Evolutionary conservation across 2,113 vertebrate genomes (phyloP), one percentile per base, ranked within the genome.

Genomic region (Cyphomyrus discorhynchus): DNA sequence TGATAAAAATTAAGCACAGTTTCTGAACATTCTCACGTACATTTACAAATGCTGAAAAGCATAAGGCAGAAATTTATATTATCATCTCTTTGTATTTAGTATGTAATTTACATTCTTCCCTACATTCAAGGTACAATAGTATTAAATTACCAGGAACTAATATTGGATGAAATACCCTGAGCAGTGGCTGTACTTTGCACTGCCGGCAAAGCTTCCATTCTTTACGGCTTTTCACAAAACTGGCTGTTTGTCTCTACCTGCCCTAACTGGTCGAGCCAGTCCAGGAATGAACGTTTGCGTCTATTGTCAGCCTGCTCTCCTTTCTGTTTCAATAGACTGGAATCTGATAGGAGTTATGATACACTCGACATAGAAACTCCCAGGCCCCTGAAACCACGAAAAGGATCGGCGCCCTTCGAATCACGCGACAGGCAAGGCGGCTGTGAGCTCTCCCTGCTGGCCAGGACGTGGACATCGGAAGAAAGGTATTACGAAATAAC

Each of bases 231-330:
- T 93, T 96, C 95, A 96, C 94, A 95, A 93, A 94, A 94, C 93
- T 95, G 95, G 94, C 95, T 95, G 94, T 95, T 96, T 96, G 96
- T 96, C 95, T 95, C 92, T 94, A 97, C 96, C 97, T 97, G 97
- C 97, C 96, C 97, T 93, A 95, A 98, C 97, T 97, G 97, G 97
- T 98, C 97, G 95, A 96, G 96, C 97, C 96, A 95, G 97, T 98
- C 97, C 96, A 95, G 96, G 97, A 97, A 97, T 96, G 97, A 98
- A 96, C 95, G 95, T 97, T 97, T 95, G 96, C 95, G 95, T 96
- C 95, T 90, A 93, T 97, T 95, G 95, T 93, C 93, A 94, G 92
- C 92, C 93, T 92, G 24, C 13, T 45, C 94, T 95, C 95, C 93
- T 95, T 93, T 94, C 89, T 86, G 92, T 94, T 94, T 93, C 90